A percentile compares a stretch with the other conserved stretches of the same genome.
These are phyloP conservation scores for Nectonema munidae DNA, from an alignment of 2,888 invertebrate species.

Conservation along the genomic window DNA sequence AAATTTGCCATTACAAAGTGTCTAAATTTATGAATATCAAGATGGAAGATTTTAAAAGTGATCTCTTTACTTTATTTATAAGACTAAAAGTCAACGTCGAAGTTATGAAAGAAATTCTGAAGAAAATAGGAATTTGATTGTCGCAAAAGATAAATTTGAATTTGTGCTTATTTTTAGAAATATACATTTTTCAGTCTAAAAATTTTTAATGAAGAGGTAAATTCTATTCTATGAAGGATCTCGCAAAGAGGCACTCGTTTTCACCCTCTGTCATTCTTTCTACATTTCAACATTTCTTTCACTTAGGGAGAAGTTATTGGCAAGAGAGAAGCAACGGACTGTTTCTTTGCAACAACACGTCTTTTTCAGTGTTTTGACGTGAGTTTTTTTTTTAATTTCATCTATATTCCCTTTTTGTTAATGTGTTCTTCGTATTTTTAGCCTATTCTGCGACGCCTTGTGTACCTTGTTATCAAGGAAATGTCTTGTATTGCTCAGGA, in stretches of 20 bases:
- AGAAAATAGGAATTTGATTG: no score
- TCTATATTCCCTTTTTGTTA: not conserved
- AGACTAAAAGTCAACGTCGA: no score
- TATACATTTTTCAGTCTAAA: not conserved
- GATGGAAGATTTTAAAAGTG: no score
- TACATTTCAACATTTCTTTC: slow-evolving; percentile 13
- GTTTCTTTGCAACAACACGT: slow-evolving; percentile 96
- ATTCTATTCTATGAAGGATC: no score
- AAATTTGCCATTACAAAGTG: no score
- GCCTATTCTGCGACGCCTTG: slow-evolving; percentile 51
- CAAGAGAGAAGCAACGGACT: slow-evolving; percentile 77
- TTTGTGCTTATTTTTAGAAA: slow-evolving; percentile 8
- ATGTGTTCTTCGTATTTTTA: slow-evolving; percentile 17
- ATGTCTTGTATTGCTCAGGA: slow-evolving; percentile 71
- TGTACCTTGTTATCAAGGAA: slow-evolving; percentile 64
- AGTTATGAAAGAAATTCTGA: no score
- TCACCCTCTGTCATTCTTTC: no score
- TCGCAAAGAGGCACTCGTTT: no score
- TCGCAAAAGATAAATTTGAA: no score
- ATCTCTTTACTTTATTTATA: no score
- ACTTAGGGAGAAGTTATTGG: slow-evolving; percentile 51
- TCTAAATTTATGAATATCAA: no score
- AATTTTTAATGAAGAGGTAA: slow-evolving; percentile 9
- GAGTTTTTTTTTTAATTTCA: slow-evolving; percentile 17
- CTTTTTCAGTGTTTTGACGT: slow-evolving; percentile 83